Base-by-base conservation (phyloP, 35 echinoderm and acorn worm genomes). In the Ophiothrix spiculata region DNA sequence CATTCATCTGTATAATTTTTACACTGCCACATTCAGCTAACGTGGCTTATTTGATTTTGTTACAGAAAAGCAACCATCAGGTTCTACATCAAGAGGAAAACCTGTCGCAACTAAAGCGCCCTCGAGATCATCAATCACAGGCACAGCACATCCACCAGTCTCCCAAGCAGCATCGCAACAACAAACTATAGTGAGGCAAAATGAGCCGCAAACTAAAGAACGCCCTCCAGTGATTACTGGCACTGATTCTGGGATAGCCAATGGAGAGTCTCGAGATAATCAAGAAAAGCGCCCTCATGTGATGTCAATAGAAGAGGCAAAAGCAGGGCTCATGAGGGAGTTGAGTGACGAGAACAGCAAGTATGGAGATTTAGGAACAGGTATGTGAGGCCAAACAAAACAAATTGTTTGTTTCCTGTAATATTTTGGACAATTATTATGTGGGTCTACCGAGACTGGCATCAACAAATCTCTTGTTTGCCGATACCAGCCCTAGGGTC, bases 311-410 rank as follows among this genome's bases (percentile, higher is more conserved):
- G 42, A 49, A 49, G 42, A 49, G 42, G 42, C 42, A 10, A 45
- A 49, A 28, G 29, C 80, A 46, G 15, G 25, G n/a, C 80, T 82
- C 39, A 82, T 31, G 31, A 39, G 80, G 33, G 80, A 45, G 40
- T 49, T 82, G 39, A 82, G 80, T 19, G 80, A 82, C 54, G 80
- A 82, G 40, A 41, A 82, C 25, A 82, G 40, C 40, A 45, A 45
- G 15, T 82, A 49, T 82, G 80, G 80, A 0, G 80, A 82, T 45
- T 33, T 82, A 32, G 80, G 80, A 40, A 82, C 80, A 82, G 80
- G 80, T 82, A 31, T 36, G 75, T 77, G 11, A 0, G 64, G 64
- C 33, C 33, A 10, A 29, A 32, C 64, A 74, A 25, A 69, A 21
- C 0, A 13, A 1, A n/a, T n/a, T n/a, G n/a, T n/a, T n/a, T n/a